Evolutionary conservation across 2,113 vertebrate species (phyloP).

Genomic region (Alligator mississippiensis): DNA sequence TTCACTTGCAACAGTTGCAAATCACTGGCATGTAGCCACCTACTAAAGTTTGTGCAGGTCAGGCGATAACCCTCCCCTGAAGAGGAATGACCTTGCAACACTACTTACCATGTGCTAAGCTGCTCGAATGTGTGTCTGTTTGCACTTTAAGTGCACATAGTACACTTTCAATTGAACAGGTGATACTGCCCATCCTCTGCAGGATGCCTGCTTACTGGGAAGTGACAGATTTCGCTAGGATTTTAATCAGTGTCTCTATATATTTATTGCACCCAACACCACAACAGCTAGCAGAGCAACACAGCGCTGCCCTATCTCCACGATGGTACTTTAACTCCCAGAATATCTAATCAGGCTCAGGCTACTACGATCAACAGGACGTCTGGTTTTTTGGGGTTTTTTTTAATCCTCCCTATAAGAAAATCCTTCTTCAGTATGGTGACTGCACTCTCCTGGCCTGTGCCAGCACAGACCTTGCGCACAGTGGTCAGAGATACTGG

Average conservation of each 20-base stretch:
- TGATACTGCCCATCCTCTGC: background rate
- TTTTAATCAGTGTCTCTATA: background rate
- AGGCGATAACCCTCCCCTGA: no score
- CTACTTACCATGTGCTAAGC: no score
- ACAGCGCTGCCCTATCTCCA: background rate
- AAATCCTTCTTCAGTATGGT: fast-evolving
- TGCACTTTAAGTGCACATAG: no score
- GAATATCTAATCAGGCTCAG: fast-evolving
- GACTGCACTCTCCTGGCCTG: background rate
- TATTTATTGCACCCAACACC: background rate
- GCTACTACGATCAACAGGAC: background rate
- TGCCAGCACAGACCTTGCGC: fast-evolving
- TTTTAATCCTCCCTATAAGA: background rate
- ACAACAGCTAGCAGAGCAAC: background rate
- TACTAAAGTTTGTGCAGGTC: no score
- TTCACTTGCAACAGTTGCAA: background rate
- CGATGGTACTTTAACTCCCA: background rate
- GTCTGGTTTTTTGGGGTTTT: fast-evolving
- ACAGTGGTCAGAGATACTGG: fast-evolving
- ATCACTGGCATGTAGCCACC: no score
- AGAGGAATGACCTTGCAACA: no score
- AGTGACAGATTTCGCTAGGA: background rate
- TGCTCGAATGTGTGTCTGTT: no score
- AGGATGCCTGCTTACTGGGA: background rate
- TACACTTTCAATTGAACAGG: no score